phyloP scores from a whole-genome alignment of 2,113 vertebrate genomes.

The Spilogale gracilis region DNA sequence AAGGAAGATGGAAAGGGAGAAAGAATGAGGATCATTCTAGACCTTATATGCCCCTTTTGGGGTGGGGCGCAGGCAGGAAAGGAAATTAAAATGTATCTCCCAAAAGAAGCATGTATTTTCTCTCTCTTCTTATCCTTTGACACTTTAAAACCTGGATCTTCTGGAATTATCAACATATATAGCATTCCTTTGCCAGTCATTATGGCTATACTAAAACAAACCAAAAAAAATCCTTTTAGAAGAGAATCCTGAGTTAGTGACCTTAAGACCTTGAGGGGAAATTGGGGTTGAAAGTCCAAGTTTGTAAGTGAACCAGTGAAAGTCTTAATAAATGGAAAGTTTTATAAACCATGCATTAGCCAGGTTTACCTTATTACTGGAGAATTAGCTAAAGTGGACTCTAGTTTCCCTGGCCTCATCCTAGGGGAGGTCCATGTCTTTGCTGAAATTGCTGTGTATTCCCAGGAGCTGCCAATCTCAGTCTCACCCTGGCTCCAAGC shows the following conservation, averaged over 20 bases:
- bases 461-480: background rate
- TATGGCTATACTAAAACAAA: slow-evolving; percentile 15
- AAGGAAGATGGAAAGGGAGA: background rate
- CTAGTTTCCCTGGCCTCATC: background rate
- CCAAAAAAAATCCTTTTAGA: background rate
- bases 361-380: background rate
- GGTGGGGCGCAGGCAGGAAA: background rate
- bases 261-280: background rate
- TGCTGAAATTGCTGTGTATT: background rate
- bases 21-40: background rate
- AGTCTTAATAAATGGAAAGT: background rate
- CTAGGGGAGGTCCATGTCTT: background rate
- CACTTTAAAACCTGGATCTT: background rate
- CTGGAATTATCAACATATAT: background rate
- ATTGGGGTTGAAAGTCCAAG: background rate
- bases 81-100: background rate
- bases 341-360: background rate
- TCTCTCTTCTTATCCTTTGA: background rate
- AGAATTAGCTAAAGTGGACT: background rate
- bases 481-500: background rate
- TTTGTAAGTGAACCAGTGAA: background rate
- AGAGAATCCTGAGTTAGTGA: background rate
- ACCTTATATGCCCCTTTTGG: background rate
- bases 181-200: background rate
- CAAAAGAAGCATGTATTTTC: background rate